These are phyloP conservation scores for Margarornis squamiger DNA, from an alignment of 2,797 vertebrate genomes.

Conservation along the genomic window DNA sequence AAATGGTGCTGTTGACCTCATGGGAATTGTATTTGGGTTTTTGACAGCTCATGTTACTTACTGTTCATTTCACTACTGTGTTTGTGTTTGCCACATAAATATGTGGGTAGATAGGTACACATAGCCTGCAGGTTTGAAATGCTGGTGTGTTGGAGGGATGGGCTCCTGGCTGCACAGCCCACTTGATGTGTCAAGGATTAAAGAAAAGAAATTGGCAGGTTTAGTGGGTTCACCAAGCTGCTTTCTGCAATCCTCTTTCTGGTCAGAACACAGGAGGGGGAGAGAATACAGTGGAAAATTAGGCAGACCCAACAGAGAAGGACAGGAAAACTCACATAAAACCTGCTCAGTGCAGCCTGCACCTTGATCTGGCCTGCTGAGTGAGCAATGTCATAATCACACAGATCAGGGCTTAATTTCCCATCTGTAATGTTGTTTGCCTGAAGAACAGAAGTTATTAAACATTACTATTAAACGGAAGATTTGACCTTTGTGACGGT, in stretches of 20 bases:
- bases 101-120: not conserved
- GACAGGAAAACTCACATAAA: not conserved
- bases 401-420: not conserved
- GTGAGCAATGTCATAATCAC: not conserved
- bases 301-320: not conserved
- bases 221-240: not conserved
- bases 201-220: not conserved
- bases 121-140: not conserved
- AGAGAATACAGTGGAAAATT: not conserved
- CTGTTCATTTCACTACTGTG: not conserved
- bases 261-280: not conserved
- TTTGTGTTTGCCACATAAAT: not conserved
- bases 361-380: not conserved
- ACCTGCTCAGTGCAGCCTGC: not conserved
- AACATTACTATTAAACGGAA: not conserved
- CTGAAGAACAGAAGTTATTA: not conserved
- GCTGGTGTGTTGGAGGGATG: not conserved
- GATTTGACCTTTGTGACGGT: not conserved
- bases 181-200: not conserved
- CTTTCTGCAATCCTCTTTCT: not conserved
- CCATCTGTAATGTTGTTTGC: not conserved
- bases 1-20: not conserved
- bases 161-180: not conserved
- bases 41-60: not conserved
- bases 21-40: not conserved